phyloP scores from a whole-genome alignment of 1,140 invertebrate species.

The Philotrypesis tridentata region DNA sequence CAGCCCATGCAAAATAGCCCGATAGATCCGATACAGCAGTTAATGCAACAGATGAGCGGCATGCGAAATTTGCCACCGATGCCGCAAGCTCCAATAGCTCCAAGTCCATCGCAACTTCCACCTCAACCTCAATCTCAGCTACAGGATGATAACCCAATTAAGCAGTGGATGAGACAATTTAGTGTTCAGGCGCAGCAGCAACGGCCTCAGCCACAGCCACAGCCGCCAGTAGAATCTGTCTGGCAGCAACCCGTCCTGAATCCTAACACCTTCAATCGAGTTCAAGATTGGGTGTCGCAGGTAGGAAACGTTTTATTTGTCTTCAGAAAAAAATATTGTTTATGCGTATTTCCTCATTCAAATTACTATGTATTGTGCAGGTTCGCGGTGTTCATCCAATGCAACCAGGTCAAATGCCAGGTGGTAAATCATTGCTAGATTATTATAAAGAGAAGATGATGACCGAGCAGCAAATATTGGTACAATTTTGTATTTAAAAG shows the following conservation, averaged over 20 bases:
- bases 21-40: slow-evolving; percentile 74
- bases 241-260: not conserved
- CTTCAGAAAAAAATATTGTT: not conserved
- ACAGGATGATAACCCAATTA: slow-evolving; percentile 73
- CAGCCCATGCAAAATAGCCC: slow-evolving; percentile 50
- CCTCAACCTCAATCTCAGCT: slow-evolving; percentile 48
- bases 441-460: slow-evolving; percentile 72
- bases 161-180: slow-evolving; percentile 73
- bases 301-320: slow-evolving; percentile 51
- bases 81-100: slow-evolving; percentile 64
- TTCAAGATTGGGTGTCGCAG: slow-evolving; percentile 69
- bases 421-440: slow-evolving; percentile 65
- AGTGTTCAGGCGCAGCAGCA: slow-evolving; percentile 61
- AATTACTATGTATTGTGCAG: slow-evolving; percentile 49
- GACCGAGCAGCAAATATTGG: slow-evolving; percentile 75
- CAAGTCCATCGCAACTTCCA: slow-evolving; percentile 50
- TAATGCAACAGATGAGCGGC: slow-evolving; percentile 73
- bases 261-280: slow-evolving; percentile 61
- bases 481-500: slow-evolving; percentile 49
- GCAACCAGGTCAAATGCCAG: slow-evolving; percentile 67
- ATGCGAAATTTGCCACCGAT: slow-evolving; percentile 69
- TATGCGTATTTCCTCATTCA: not conserved
- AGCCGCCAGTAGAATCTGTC: slow-evolving; percentile 48
- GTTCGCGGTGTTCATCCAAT: slow-evolving; percentile 64
- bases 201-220: slow-evolving; percentile 66